Conservation (phyloP, 2,888 invertebrate species). For the Blastobasis lacticolella region DNA sequence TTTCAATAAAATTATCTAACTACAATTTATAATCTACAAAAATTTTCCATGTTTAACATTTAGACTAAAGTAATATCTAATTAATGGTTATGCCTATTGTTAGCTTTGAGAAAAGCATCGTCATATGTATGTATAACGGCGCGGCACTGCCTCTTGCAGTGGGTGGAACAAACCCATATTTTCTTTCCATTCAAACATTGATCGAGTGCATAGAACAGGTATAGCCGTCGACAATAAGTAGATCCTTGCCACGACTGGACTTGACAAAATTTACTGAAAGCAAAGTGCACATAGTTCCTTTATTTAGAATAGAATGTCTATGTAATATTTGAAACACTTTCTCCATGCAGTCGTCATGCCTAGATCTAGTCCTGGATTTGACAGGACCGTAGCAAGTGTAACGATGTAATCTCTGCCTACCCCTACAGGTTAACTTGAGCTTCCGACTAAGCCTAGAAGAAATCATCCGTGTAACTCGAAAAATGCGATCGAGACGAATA, state of each 20-base stretch:
- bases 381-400: no score
- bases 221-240: conserved; percentile 9
- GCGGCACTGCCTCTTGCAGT: conserved; percentile 27
- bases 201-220: conserved; percentile 16
- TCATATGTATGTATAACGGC: conserved; percentile 28
- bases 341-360: neutral
- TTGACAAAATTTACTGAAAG: conserved; percentile 20
- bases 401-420: no score
- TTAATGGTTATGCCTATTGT: conserved; percentile 16
- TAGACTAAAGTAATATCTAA: neutral
- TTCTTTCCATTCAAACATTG: conserved; percentile 13
- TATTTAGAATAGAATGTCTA: neutral
- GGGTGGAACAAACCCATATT: conserved; percentile 35
- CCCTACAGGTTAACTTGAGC: no score
- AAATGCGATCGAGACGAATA: no score
- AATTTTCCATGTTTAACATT: neutral
- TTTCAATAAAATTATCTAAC: neutral
- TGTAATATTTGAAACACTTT: neutral
- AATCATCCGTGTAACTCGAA: no score
- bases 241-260: conserved; percentile 19
- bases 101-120: conserved; percentile 22
- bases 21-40: no score
- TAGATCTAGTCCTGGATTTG: no score
- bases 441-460: no score
- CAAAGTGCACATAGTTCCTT: neutral